phyloP scores from a whole-genome alignment of 2,888 invertebrate genomes.

The Drosophila fulvimacula region DNA sequence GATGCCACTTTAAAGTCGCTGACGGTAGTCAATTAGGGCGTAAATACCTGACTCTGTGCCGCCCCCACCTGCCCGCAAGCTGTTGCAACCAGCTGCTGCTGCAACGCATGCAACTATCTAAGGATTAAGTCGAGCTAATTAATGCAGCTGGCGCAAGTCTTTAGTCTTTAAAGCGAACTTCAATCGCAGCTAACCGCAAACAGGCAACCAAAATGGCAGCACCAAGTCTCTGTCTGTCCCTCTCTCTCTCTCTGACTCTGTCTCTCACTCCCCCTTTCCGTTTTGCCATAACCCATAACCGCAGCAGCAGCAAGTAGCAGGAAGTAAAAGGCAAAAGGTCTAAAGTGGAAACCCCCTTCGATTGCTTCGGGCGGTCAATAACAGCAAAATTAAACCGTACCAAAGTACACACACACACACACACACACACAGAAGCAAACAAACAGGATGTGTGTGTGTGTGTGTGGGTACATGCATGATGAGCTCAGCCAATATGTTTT shows the following conservation, averaged over 20 bases:
- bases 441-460: conserved; percentile 12
- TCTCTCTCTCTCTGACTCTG: neutral
- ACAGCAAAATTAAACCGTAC: conserved; percentile 77
- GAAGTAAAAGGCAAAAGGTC: conserved; percentile 22
- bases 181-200: conserved; percentile 66
- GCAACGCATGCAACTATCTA: conserved; percentile 16
- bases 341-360: conserved; percentile 51
- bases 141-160: conserved; percentile 13
- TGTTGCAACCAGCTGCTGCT: conserved; percentile 9
- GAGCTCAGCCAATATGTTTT: conserved; percentile 65
- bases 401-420: conserved; percentile 65
- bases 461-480: conserved; percentile 44
- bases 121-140: conserved; percentile 26
- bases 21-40: conserved; percentile 58
- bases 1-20: conserved; percentile 68
- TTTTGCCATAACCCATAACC: conserved; percentile 65
- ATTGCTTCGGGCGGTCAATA: conserved; percentile 71
- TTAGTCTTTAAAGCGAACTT: conserved; percentile 65
- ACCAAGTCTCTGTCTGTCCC: conserved; percentile 5
- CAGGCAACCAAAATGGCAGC: conserved; percentile 55
- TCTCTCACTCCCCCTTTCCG: too few species aligned
- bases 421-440: conserved; percentile 28
- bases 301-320: conserved; percentile 48
- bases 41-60: conserved; percentile 15
- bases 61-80: neutral